These are phyloP conservation scores for Teleogryllus occipitalis DNA, from an alignment of 1,140 invertebrate genomes.

Conservation along the genomic window DNA sequence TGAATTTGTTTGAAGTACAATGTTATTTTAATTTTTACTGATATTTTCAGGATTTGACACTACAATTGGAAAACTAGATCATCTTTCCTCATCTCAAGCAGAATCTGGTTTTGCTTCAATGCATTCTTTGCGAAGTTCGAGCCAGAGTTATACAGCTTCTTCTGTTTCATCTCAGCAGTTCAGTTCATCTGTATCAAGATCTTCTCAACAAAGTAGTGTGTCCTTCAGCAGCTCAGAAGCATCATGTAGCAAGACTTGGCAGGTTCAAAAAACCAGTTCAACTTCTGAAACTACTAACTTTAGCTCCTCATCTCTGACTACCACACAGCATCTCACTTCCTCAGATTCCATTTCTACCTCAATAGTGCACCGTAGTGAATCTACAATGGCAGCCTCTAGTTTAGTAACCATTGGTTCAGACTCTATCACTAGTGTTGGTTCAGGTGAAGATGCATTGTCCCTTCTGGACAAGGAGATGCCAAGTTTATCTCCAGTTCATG, in stretches of 20 bases:
- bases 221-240: conserved; percentile 11
- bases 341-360: neutral
- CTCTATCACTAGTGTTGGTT: neutral
- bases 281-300: neutral
- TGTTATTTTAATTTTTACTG: neutral
- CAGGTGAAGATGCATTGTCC: neutral
- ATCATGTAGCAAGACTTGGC: conserved; percentile 9
- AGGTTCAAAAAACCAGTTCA: conserved; percentile 8
- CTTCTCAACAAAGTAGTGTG: conserved; percentile 19
- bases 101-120: conserved; percentile 65
- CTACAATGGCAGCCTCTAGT: neutral
- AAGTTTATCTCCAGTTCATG: neutral
- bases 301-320: neutral
- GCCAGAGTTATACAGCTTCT: conserved; percentile 51
- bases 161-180: conserved; percentile 18
- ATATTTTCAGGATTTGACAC: conserved; percentile 11
- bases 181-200: conserved; percentile 17
- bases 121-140: conserved; percentile 49
- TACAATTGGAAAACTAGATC: conserved; percentile 7
- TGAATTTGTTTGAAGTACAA: neutral
- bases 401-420: neutral
- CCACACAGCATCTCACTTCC: neutral
- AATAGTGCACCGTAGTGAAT: conserved; percentile 2
- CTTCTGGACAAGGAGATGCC: neutral
- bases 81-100: conserved; percentile 24